Conservation (phyloP, 2,113 vertebrate species). For the Onychorhynchus coronatus region DNA sequence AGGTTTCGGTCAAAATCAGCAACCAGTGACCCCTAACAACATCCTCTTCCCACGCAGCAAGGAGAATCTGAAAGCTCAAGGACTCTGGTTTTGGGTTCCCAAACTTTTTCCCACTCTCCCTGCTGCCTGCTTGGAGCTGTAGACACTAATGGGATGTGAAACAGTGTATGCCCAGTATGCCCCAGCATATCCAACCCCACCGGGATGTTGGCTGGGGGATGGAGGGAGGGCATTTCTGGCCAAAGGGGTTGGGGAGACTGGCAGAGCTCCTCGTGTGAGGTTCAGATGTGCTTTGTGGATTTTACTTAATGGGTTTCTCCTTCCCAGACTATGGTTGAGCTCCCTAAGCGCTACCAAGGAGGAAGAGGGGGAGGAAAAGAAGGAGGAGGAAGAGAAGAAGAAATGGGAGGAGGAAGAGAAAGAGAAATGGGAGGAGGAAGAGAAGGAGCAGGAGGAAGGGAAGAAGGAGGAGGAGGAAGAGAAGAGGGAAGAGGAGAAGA, state of each 20-base stretch:
- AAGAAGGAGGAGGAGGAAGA: background rate
- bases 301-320: background rate
- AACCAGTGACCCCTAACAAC: background rate
- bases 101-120: background rate
- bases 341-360: conserved; percentile 43
- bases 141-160: background rate
- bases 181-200: fast-evolving
- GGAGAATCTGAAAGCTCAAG: background rate
- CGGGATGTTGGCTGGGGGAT: background rate
- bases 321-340: conserved; percentile 54
- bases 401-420: background rate
- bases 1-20: background rate
- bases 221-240: background rate
- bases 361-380: background rate
- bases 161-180: fast-evolving
- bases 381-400: background rate
- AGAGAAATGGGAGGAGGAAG: background rate
- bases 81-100: background rate
- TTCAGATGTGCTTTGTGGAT: fast-evolving
- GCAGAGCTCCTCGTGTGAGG: background rate
- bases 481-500: fast-evolving
- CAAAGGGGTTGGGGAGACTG: background rate
- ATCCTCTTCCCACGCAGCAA: background rate
- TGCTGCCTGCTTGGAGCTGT: background rate
- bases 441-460: background rate